Conservation (phyloP, 2,888 invertebrate species). For the Megaustenia siamemsis region DNA sequence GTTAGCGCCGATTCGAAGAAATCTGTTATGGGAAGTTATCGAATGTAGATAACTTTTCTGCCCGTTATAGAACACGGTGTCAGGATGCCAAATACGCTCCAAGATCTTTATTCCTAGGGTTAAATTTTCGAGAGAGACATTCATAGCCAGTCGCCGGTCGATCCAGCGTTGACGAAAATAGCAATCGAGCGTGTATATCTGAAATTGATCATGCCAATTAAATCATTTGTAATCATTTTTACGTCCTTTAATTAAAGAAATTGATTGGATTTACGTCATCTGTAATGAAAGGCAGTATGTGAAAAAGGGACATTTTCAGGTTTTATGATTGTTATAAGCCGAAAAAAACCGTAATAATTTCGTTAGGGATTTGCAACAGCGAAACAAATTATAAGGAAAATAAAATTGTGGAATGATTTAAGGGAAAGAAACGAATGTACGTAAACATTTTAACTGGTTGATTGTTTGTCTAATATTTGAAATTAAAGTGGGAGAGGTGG, state of each 20-base stretch:
- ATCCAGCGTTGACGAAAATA: constrained; percentile 94
- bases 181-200: constrained; percentile 93
- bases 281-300: not conserved
- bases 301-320: constrained; percentile 1
- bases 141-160: constrained; percentile 85
- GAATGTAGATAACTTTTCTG: constrained; percentile 92
- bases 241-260: not conserved
- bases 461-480: no score
- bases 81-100: constrained; percentile 96
- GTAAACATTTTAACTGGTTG: no score
- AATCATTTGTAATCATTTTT: no score
- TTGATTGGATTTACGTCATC: not conserved
- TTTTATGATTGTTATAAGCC: no score
- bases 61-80: constrained; percentile 86
- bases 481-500: no score
- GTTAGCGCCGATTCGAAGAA: constrained; percentile 91
- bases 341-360: no score
- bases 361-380: no score
- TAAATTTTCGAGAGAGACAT: constrained; percentile 79
- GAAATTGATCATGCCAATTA: constrained; percentile 56
- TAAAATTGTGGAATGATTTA: no score
- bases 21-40: constrained; percentile 95
- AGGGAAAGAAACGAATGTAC: no score
- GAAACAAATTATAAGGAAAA: no score
- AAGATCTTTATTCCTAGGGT: constrained; percentile 90